phyloP scores from a whole-genome alignment of 2,888 invertebrate species.

The Toxonevra muliebris region DNA sequence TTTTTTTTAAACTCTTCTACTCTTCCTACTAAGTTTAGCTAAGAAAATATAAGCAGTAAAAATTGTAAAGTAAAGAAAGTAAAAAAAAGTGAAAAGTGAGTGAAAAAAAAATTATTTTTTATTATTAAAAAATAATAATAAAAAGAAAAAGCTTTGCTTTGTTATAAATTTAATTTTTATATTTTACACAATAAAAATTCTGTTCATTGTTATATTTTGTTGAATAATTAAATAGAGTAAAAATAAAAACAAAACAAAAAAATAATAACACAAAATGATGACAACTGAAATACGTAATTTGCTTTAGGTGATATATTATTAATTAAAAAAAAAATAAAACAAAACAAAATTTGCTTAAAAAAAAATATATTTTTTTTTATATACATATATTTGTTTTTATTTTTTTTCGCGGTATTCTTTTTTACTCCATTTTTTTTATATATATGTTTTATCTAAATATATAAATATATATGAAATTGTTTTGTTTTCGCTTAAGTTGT shows the following conservation, averaged over 20 bases:
- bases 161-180: slow-evolving; percentile 42
- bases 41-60: slow-evolving; percentile 35
- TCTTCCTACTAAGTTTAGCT: slow-evolving; percentile 1
- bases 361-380: slow-evolving; percentile 36
- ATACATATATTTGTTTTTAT: slow-evolving; percentile 28
- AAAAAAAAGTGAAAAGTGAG: slow-evolving; percentile 37
- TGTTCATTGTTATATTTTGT: slow-evolving; percentile 56
- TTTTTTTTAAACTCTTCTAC: slow-evolving; percentile 12
- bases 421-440: slow-evolving; percentile 2
- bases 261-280: slow-evolving; percentile 42
- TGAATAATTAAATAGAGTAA: slow-evolving; percentile 12
- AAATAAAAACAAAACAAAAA: slow-evolving; percentile 32
- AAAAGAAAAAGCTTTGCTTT: slow-evolving; percentile 50
- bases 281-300: slow-evolving; percentile 63
- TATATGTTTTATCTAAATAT: slow-evolving; percentile 28
- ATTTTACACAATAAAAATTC: slow-evolving; percentile 38
- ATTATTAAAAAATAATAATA: neutral
- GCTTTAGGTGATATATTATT: slow-evolving; percentile 59
- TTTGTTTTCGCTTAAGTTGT: slow-evolving; percentile 16
- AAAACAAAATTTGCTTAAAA: slow-evolving; percentile 36
- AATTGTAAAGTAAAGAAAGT: slow-evolving; percentile 34
- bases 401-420: slow-evolving; percentile 18
- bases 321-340: slow-evolving; percentile 41
- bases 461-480: slow-evolving; percentile 18
- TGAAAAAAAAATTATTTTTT: slow-evolving; percentile 31